Evolutionary conservation across 2,113 vertebrate species (phyloP), one percentile per base, ranked within the genome.

Genomic region (Hucho hucho): DNA sequence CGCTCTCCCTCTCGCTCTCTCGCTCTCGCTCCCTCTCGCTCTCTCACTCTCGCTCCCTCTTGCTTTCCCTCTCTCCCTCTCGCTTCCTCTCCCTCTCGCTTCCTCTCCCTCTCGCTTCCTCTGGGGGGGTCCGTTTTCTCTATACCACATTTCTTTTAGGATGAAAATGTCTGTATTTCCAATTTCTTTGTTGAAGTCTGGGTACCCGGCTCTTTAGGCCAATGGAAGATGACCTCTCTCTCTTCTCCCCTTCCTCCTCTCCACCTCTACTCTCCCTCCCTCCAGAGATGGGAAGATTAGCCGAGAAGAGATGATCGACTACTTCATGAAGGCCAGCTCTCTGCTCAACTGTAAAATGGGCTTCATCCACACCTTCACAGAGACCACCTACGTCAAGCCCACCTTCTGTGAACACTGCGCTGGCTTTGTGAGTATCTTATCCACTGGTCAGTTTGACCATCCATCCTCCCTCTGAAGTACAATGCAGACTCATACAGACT

Each of bases 321-420:
- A 96, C 86, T 97, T 97, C 69, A 93, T 95, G 91, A 94, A 94
- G 79, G 95, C 95, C 84, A 97, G 95, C 83, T 94, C 94, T 1
- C 91, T 95, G 81, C 92, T 97, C 22, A 95, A 95, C 65, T 95
- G 95, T 83, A 96, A 96, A 87, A 96, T 96, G 96, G 96, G 96
- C 64, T 96, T 97, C 91, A 92, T 97, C 64, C 96, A 97, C 91
- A 95, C 92, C 72, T 97, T 97, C 67, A 89, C 91, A 0, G 96
- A 97, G 89, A 89, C 91, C 85, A 96, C 92, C 64, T 97, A 96
- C 37, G 88, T 97, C 73, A 95, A 95, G 77, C 96, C 96, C 0
- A 95, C 95, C 1, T 94, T 95, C 87, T 97, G 96, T 46, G 95
- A 96, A 69, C 95, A 96, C 88, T 97, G 96, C 82, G 92, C 94